Evolutionary conservation across 64 coral and sea anemone genomes (phyloP).

Genomic region (Trachythela sp.): DNA sequence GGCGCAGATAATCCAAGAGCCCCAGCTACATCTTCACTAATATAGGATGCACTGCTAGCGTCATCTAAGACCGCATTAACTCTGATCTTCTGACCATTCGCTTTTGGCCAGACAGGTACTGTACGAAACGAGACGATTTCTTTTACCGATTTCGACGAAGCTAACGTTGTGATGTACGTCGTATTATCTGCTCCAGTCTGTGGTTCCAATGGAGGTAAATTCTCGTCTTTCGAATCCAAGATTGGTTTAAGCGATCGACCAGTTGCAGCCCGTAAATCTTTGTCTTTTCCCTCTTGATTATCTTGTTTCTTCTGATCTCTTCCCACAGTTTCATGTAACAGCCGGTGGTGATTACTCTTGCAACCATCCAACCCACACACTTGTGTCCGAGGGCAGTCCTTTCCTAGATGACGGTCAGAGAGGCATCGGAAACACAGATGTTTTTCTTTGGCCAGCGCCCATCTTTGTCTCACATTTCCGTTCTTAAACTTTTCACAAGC

Average conservation of each 20-base stretch:
- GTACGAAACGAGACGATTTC: background rate
- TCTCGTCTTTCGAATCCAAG: background rate
- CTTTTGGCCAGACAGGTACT: background rate
- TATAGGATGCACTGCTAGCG: background rate
- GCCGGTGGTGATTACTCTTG: background rate
- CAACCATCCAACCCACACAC: background rate
- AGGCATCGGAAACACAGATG: conserved; percentile 1
- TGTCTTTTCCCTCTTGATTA: no score
- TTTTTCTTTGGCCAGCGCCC: background rate
- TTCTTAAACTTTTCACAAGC: background rate
- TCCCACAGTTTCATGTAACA: background rate
- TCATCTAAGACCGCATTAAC: conserved; percentile 3
- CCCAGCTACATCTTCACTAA: background rate
- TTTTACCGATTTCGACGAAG: background rate
- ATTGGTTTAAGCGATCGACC: background rate
- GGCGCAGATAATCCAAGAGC: background rate
- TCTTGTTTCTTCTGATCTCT: no score
- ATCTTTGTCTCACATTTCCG: background rate
- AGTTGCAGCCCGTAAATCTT: background rate
- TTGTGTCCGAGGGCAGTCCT: background rate
- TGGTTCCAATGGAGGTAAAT: background rate
- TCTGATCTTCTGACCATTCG: background rate
- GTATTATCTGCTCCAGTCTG: background rate
- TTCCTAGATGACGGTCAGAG: background rate
- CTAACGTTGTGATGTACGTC: background rate